Conservation (phyloP, 1,140 invertebrate species). For the Dendroctonus ponderosae region DNA sequence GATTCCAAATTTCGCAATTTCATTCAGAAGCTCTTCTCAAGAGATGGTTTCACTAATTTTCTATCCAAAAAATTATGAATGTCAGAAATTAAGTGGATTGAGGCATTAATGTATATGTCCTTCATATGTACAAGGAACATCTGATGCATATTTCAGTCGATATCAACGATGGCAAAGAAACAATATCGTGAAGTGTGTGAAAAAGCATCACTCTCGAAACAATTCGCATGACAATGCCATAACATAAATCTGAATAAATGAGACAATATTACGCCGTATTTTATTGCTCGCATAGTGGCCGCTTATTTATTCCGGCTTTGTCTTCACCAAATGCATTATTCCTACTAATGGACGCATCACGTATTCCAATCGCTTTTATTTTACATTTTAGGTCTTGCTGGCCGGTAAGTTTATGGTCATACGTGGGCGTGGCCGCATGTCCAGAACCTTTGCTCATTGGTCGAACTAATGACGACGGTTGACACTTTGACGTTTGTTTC, state of each 20-base stretch:
- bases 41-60: too few species aligned
- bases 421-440: slow-evolving; percentile 31
- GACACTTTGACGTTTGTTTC: slow-evolving; percentile 34
- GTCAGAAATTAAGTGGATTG: too few species aligned
- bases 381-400: slow-evolving; percentile 26
- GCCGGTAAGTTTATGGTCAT: slow-evolving; percentile 26
- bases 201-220: too few species aligned
- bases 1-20: too few species aligned
- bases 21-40: too few species aligned
- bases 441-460: slow-evolving; percentile 29
- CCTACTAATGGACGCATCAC: slow-evolving; percentile 21
- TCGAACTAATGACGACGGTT: slow-evolving; percentile 36
- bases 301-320: slow-evolving; percentile 12
- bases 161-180: too few species aligned
- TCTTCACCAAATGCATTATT: slow-evolving; percentile 21
- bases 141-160: too few species aligned
- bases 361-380: slow-evolving; percentile 28
- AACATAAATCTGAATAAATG: slow-evolving; percentile 17
- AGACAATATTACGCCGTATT: slow-evolving; percentile 18
- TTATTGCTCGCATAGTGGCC: not conserved
- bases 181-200: too few species aligned
- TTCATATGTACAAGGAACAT: too few species aligned
- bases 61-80: too few species aligned
- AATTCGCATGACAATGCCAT: not conserved
- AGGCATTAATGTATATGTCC: too few species aligned